Evolutionary conservation across 2,113 vertebrate species (phyloP), one percentile per base, ranked within the genome.

Genomic region (Cyrtonyx montezumae): DNA sequence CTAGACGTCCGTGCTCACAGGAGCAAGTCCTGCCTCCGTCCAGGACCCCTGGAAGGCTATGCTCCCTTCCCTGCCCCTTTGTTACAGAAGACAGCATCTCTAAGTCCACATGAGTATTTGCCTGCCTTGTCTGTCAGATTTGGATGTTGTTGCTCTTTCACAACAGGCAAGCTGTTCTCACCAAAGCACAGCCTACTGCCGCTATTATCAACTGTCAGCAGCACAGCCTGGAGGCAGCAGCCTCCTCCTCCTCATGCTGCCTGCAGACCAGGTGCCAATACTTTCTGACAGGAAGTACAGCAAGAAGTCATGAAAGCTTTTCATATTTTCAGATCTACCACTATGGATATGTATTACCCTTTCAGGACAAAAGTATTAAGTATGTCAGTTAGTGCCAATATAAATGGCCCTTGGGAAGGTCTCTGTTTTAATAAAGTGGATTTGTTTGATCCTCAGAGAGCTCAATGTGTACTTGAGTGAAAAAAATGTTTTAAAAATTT

Each of bases 401-500:
- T 55, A 94, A 94, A 94, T 58, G 66, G 69, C 83, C 61, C 77
- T 87, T 73, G n/a, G 45, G 37, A 94, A 93, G 45, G 53, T 71
- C 76, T 87, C 36, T 79, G 53, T 85, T 95, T 89, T 94, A 96
- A 95, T 94, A 83, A 85, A 95, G 70, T 49, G 28, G 40, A 74
- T 94, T 55, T 6, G 9, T 90, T 79, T 83, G 68, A 46, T 92
- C 87, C 88, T 92, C 9, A 3, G 91, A 91, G 80, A 91, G 42
- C 51, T 91, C 79, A 73, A n/a, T 21, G 36, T 65, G 37, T 85
- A 66, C 78, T 79, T 70, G 58, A 20, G 42, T 94, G 76, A 92
- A 92, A 26, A 87, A 85, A 85, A 94, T 87, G 51, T 88, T 93
- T 88, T 69, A 78, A 93, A 92, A 87, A 94, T 70, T 95, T 74